Evolutionary conservation across 2,888 invertebrate genomes (phyloP).

Genomic region (Polydrusus cervinus): DNA sequence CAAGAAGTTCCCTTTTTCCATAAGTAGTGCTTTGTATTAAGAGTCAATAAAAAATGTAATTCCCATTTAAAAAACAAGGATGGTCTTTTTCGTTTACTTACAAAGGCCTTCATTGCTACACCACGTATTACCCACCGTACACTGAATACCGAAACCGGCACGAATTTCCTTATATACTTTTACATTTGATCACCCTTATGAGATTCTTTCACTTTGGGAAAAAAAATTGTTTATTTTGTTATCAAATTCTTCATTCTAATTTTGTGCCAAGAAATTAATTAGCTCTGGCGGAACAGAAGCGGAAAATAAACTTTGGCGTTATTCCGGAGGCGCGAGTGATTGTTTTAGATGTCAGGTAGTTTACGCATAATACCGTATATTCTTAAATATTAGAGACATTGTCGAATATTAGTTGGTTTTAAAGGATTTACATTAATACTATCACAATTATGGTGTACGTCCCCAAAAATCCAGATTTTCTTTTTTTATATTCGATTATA

Average conservation of each 20-base stretch:
- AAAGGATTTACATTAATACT: too few relatives aligned
- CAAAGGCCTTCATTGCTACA: constrained; percentile 54
- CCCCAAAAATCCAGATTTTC: too few relatives aligned
- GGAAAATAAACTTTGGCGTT: constrained; percentile 23
- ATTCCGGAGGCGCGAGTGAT: constrained; percentile 33
- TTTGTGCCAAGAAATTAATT: constrained; percentile 25
- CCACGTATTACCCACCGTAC: constrained; percentile 37
- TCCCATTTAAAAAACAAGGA: background rate
- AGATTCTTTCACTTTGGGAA: constrained; percentile 40
- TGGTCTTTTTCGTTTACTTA: constrained; percentile 38
- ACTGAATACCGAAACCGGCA: constrained; percentile 31
- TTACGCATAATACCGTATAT: constrained; percentile 10
- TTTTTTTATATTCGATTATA: too few relatives aligned
- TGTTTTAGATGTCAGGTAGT: constrained; percentile 26
- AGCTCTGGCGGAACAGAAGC: constrained; percentile 30
- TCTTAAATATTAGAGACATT: background rate
- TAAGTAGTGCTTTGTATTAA: too few relatives aligned
- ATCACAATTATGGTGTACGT: too few relatives aligned
- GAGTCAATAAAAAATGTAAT: too few relatives aligned
- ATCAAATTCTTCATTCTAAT: constrained; percentile 36
- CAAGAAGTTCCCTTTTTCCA: too few relatives aligned
- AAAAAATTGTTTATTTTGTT: constrained; percentile 43
- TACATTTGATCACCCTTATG: constrained; percentile 40
- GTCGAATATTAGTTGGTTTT: too few relatives aligned
- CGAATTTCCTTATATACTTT: constrained; percentile 48